phyloP scores from a whole-genome alignment of 2,113 vertebrate species.

The Eublepharis macularius region DNA sequence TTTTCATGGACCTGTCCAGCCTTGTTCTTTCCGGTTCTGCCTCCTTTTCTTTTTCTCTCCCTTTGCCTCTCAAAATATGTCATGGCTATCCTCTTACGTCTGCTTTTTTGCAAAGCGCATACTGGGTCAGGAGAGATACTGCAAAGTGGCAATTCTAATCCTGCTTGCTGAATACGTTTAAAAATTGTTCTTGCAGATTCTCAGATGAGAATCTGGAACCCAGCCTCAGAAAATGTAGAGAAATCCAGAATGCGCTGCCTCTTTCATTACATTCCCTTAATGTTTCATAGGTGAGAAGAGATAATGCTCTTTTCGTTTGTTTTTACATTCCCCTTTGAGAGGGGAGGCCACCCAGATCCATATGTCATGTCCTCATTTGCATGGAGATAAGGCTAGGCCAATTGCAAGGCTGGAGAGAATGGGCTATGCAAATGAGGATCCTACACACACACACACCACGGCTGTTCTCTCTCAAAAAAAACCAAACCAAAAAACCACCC shows the following conservation, averaged over 20 bases:
- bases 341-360: neutral
- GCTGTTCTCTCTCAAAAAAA: conserved; percentile 7
- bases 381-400: conserved; percentile 10
- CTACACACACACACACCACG: neutral
- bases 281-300: neutral
- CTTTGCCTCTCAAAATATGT: conserved; percentile 20
- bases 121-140: neutral
- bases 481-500: neutral
- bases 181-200: neutral
- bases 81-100: neutral
- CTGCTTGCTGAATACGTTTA: fast-evolving
- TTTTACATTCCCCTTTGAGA: neutral
- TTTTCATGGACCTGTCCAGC: neutral
- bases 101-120: neutral
- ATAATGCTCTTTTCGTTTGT: neutral
- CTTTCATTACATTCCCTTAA: neutral
- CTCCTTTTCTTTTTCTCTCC: neutral
- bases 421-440: conserved; percentile 3
- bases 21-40: conserved; percentile 30
- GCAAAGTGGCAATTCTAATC: neutral
- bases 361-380: conserved; percentile 12
- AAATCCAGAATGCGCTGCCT: fast-evolving
- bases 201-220: neutral
- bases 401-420: neutral
- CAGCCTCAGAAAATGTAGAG: fast-evolving